Conservation (phyloP, 2,113 vertebrate species). For the Hippocampus barbouri region DNA sequence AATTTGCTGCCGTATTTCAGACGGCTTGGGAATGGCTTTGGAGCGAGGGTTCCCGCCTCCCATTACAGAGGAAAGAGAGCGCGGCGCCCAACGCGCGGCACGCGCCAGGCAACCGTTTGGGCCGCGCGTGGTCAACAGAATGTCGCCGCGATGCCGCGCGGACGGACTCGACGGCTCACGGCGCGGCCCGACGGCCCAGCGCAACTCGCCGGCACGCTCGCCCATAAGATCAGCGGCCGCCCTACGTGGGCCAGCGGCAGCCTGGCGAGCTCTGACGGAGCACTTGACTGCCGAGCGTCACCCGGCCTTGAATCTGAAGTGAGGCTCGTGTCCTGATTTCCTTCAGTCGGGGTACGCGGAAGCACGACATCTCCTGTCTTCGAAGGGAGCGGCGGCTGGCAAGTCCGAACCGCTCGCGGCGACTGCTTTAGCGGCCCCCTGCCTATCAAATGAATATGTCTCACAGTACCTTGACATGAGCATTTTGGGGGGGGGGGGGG, state of each 20-base stretch:
- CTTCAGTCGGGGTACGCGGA: too few relatives aligned
- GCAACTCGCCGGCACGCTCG: slow-evolving; percentile 52
- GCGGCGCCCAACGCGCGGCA: slow-evolving; percentile 52
- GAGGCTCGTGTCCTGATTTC: too few relatives aligned
- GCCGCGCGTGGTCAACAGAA: neutral
- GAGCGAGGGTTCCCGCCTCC: slow-evolving; percentile 70
- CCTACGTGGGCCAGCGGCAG: slow-evolving; percentile 24
- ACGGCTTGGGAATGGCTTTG: slow-evolving; percentile 55
- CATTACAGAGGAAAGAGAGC: slow-evolving; percentile 58
- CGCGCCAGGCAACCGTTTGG: slow-evolving; percentile 50
- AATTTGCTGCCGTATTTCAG: slow-evolving; percentile 71
- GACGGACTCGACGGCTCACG: slow-evolving; percentile 14
- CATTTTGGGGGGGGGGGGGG: too few relatives aligned
- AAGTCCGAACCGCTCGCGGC: too few relatives aligned
- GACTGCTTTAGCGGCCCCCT: too few relatives aligned
- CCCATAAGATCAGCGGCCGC: slow-evolving; percentile 46
- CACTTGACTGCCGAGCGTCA: too few relatives aligned
- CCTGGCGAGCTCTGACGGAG: too few relatives aligned
- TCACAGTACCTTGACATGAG: too few relatives aligned
- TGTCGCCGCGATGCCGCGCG: slow-evolving; percentile 15
- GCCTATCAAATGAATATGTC: too few relatives aligned
- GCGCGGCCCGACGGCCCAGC: slow-evolving; percentile 32
- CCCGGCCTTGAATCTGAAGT: too few relatives aligned
- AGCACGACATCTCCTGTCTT: too few relatives aligned
- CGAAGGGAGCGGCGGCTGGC: too few relatives aligned